Evolutionary conservation across 2,888 invertebrate genomes (phyloP).

Genomic region (Podabrus alpinus): DNA sequence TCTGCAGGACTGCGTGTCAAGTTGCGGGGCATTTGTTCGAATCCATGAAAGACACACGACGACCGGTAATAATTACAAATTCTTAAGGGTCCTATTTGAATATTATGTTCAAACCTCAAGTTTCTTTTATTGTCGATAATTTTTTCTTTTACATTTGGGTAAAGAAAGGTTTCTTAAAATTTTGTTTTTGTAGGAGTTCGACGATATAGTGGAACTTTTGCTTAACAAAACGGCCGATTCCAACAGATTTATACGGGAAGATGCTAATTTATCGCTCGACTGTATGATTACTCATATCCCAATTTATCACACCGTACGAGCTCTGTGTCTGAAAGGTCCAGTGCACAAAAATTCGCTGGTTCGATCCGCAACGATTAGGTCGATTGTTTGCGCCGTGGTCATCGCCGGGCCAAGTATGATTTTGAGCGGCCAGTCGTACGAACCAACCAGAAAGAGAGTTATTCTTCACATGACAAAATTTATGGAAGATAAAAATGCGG

Average conservation of each 20-base stretch:
- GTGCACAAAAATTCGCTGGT: conserved; percentile 71
- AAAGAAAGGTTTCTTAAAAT: too few relatives aligned
- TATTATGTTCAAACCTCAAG: too few relatives aligned
- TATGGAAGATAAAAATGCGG: conserved; percentile 60
- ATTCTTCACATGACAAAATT: conserved; percentile 58
- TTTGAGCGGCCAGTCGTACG: conserved; percentile 60
- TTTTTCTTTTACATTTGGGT: too few relatives aligned
- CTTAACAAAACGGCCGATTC: conserved; percentile 73
- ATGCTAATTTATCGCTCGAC: conserved; percentile 72
- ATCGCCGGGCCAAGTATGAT: conserved; percentile 65
- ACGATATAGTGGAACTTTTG: conserved; percentile 68
- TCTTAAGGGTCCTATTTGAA: background rate
- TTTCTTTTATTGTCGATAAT: too few relatives aligned
- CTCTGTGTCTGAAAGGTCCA: conserved; percentile 56
- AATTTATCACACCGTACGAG: conserved; percentile 60
- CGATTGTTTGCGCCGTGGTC: conserved; percentile 67
- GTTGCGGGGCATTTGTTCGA: conserved; percentile 54
- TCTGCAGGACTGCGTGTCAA: conserved; percentile 54
- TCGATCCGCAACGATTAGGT: conserved; percentile 66
- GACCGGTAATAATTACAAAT: conserved; percentile 46
- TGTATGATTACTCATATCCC: conserved; percentile 70
- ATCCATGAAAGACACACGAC: conserved; percentile 52
- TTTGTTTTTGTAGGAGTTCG: conserved; percentile 65
- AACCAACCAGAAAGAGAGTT: conserved; percentile 57
- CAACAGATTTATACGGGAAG: conserved; percentile 74